Evolutionary conservation across 2,113 vertebrate species (phyloP).

Genomic region (Heliornis fulica): DNA sequence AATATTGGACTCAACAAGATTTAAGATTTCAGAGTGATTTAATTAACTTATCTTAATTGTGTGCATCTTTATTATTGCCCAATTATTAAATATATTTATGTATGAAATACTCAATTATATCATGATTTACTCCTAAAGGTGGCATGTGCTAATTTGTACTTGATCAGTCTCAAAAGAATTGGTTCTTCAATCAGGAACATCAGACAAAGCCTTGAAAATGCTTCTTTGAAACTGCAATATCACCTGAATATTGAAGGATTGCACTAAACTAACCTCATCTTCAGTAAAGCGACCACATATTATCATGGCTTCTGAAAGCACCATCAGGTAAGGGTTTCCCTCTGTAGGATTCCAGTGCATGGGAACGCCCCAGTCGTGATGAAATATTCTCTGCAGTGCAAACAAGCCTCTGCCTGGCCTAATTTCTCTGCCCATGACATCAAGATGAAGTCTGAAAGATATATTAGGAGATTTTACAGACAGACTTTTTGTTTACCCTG

Average conservation of each 20-base stretch:
- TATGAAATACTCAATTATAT: background rate
- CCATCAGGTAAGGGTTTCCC: background rate
- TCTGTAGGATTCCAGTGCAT: background rate
- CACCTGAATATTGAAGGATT: background rate
- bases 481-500: background rate
- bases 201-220: background rate
- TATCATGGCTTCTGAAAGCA: background rate
- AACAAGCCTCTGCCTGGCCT: background rate
- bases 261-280: background rate
- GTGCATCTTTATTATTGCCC: background rate
- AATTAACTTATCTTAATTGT: background rate
- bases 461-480: background rate
- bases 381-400: background rate
- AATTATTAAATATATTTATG: background rate
- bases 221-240: background rate
- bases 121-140: background rate
- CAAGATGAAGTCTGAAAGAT: background rate
- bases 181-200: background rate
- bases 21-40: background rate
- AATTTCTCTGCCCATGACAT: background rate
- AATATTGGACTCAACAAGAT: background rate
- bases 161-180: background rate
- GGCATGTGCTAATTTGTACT: background rate
- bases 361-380: background rate
- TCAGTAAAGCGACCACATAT: background rate